Evolutionary conservation across 2,113 vertebrate genomes (phyloP).

Genomic region (Proteles cristata): DNA sequence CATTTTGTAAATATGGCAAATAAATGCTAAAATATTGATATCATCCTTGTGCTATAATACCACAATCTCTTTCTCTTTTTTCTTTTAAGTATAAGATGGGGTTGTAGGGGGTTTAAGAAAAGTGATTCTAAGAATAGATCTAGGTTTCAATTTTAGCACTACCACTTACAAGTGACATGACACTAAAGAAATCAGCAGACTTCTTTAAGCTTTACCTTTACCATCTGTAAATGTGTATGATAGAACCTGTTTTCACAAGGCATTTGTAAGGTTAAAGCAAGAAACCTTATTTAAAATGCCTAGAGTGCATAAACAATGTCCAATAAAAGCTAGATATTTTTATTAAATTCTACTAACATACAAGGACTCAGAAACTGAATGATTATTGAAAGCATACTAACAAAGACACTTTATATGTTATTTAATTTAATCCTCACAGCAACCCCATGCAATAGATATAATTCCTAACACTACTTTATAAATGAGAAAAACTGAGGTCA

Average conservation of each 20-base stretch:
- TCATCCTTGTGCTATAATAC: background rate
- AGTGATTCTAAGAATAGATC: background rate
- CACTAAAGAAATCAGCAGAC: background rate
- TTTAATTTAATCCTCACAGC: background rate
- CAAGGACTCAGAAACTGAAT: constrained; percentile 20
- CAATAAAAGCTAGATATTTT: background rate
- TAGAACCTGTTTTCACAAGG: background rate
- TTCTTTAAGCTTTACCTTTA: background rate
- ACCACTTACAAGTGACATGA: background rate
- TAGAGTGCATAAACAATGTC: background rate
- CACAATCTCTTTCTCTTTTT: background rate
- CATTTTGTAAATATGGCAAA: background rate
- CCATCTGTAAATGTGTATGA: background rate
- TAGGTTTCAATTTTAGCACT: background rate
- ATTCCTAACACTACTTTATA: background rate
- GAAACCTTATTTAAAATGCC: background rate
- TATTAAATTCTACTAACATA: background rate
- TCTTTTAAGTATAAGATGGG: background rate
- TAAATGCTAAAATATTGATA: background rate
- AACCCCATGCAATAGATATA: background rate
- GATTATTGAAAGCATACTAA: background rate
- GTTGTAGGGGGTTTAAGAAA: background rate
- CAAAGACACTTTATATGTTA: background rate
- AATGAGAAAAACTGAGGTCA: background rate
- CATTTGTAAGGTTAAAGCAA: background rate